Evolutionary conservation across 1,140 invertebrate species (phyloP).

Genomic region (Drosophila carrolli): DNA sequence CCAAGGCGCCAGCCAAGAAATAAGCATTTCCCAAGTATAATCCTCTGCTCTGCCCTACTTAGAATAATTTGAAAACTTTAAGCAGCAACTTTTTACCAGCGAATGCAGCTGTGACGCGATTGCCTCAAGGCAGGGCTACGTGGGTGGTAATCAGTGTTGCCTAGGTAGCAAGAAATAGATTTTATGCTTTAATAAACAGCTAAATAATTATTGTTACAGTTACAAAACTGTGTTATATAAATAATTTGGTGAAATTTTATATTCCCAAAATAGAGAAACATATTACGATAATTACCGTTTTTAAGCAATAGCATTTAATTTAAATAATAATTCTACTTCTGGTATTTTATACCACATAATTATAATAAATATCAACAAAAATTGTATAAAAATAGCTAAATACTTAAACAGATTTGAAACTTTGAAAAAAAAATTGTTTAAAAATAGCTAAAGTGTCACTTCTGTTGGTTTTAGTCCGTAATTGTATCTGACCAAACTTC

Average conservation of each 20-base stretch:
- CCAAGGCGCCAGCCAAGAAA: slow-evolving; percentile 52
- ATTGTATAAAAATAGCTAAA: no score
- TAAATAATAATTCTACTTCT: no score
- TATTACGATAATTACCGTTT: no score
- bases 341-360: no score
- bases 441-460: slow-evolving; percentile 7
- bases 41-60: slow-evolving; percentile 67
- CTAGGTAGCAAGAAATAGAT: background rate
- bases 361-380: background rate
- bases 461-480: slow-evolving; percentile 21
- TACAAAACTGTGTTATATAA: no score
- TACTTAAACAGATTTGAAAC: background rate
- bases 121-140: slow-evolving; percentile 1
- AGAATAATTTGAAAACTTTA: slow-evolving; percentile 83
- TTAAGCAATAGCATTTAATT: no score
- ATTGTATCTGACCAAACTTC: slow-evolving; percentile 65
- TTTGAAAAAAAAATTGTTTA: background rate
- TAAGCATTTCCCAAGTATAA: slow-evolving; percentile 46
- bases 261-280: no score
- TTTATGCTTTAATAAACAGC: background rate
- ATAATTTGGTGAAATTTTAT: no score
- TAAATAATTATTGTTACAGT: no score
- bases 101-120: slow-evolving; percentile 65
- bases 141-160: slow-evolving; percentile 22
- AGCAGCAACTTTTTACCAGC: slow-evolving; percentile 58